Conservation (phyloP, 2,888 invertebrate species). For the Agrotis segetum region DNA sequence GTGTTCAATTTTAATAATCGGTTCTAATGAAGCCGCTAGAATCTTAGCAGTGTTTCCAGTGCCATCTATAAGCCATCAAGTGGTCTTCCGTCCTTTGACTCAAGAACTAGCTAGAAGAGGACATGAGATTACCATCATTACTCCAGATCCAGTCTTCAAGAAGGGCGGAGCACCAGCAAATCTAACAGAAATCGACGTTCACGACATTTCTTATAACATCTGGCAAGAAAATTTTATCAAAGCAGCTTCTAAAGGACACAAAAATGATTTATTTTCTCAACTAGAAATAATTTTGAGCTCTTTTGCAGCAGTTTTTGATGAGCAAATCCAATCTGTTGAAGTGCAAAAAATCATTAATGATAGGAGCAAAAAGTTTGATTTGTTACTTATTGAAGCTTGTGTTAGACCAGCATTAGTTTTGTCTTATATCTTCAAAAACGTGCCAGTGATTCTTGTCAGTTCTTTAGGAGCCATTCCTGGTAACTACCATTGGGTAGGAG, state of each 20-base stretch:
- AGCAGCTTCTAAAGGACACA: constrained; percentile 39
- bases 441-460: constrained; percentile 72
- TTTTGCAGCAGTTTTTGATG: constrained; percentile 49
- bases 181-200: constrained; percentile 81
- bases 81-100: constrained; percentile 79
- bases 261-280: constrained; percentile 36
- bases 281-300: constrained; percentile 1
- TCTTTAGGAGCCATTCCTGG: constrained; percentile 65
- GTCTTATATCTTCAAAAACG: constrained; percentile 55
- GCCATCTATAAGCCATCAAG: constrained; percentile 86
- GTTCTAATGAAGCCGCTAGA: constrained; percentile 58
- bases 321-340: constrained; percentile 32
- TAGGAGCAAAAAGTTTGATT: constrained; percentile 62
- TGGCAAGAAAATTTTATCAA: constrained; percentile 54
- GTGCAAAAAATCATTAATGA: constrained; percentile 65
- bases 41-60: constrained; percentile 76
- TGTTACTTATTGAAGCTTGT: constrained; percentile 67
- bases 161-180: constrained; percentile 72
- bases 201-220: constrained; percentile 71
- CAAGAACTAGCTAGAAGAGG: constrained; percentile 81
- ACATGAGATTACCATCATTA: constrained; percentile 83
- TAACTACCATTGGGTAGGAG: constrained; percentile 66
- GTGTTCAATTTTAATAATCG: constrained; percentile 30
- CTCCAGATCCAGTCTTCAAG: constrained; percentile 79
- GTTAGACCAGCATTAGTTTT: constrained; percentile 53